These are phyloP conservation scores for Triops longicaudatus DNA, from an alignment of 1,140 invertebrate species.

Conservation along the genomic window DNA sequence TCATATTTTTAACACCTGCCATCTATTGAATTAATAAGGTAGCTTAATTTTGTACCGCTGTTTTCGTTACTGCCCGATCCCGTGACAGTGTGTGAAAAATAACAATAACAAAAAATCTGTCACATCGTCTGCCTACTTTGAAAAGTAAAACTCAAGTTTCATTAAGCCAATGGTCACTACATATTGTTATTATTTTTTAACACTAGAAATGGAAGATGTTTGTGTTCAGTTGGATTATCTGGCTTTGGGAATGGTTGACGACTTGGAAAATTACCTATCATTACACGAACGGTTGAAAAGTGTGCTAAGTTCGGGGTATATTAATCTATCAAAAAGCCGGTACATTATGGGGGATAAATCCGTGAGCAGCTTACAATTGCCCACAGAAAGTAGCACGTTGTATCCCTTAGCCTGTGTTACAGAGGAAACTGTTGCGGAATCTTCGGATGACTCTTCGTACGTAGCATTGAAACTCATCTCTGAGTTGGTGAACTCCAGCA, in stretches of 20 bases:
- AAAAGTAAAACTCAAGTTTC: too few species aligned
- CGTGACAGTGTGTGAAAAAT: too few species aligned
- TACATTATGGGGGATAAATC: background rate
- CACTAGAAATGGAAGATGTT: background rate
- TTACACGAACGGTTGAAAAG: background rate
- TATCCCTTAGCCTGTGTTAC: background rate
- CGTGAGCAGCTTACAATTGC: background rate
- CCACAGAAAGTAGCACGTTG: background rate
- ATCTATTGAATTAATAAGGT: too few species aligned
- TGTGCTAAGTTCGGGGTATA: background rate
- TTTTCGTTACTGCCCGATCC: too few species aligned
- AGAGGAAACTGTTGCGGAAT: background rate
- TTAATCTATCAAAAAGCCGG: background rate
- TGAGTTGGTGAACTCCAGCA: background rate
- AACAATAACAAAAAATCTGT: too few species aligned
- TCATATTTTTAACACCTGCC: too few species aligned
- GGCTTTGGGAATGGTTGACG: background rate
- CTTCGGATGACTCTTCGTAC: background rate
- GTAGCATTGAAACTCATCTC: background rate
- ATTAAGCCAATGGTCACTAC: too few species aligned
- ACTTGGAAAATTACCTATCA: background rate
- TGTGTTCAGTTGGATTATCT: background rate
- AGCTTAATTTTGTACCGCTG: too few species aligned
- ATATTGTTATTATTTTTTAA: background rate
- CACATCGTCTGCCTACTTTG: too few species aligned